These are phyloP conservation scores for Herpetotheres cachinnans DNA, from an alignment of 2,113 vertebrate genomes.

Conservation along the genomic window DNA sequence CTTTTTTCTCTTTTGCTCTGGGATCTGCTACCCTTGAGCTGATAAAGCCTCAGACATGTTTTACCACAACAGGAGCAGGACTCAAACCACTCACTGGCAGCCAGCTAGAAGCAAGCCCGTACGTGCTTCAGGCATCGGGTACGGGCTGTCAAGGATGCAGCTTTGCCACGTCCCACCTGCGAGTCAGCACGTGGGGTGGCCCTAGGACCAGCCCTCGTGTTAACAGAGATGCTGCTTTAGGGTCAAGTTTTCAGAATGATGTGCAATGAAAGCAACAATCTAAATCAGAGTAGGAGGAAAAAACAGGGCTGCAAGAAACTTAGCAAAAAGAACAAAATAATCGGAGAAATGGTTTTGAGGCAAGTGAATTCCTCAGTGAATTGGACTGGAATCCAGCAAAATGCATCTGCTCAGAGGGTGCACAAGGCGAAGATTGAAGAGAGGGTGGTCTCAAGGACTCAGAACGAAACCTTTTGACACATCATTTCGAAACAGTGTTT, in stretches of 20 bases:
- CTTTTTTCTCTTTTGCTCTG: neutral
- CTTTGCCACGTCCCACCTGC: neutral
- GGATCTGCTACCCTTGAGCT: neutral
- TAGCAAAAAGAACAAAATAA: neutral
- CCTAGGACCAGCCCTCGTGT: neutral
- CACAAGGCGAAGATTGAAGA: accelerated
- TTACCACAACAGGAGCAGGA: neutral
- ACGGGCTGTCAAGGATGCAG: neutral
- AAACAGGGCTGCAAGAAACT: neutral
- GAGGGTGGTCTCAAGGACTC: neutral
- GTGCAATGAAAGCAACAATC: neutral
- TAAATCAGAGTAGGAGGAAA: neutral
- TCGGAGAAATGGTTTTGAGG: neutral
- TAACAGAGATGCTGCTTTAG: accelerated
- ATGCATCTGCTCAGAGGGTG: accelerated
- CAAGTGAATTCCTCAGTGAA: neutral
- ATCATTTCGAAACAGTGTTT: neutral
- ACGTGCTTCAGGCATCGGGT: accelerated
- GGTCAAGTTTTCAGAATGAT: neutral
- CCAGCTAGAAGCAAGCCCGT: neutral
- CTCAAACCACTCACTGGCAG: accelerated
- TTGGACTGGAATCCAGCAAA: neutral
- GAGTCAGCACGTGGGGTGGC: neutral
- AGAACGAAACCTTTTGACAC: neutral
- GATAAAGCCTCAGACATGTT: neutral